Evolutionary conservation across 2,113 vertebrate species (phyloP).

Genomic region (Oncorhynchus mykiss): DNA sequence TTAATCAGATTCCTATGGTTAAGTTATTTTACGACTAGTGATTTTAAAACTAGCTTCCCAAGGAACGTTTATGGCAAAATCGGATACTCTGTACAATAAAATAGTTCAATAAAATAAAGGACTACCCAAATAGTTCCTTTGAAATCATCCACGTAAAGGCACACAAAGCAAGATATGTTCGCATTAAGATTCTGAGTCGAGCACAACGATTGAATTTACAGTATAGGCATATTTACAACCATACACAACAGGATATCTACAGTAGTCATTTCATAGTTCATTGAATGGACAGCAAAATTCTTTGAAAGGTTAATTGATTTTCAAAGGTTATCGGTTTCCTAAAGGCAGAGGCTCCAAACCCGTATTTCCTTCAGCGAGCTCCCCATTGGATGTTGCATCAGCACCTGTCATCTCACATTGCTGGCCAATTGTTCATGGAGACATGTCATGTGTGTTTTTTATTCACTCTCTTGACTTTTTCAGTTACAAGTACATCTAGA

Average conservation of each 20-base stretch:
- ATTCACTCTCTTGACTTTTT: constrained; percentile 6
- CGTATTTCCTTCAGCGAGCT: constrained; percentile 13
- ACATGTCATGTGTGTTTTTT: constrained; percentile 1
- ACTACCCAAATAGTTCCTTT: constrained; percentile 15
- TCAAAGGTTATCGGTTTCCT: too few relatives aligned
- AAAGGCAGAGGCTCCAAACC: too few relatives aligned
- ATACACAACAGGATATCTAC: too few relatives aligned
- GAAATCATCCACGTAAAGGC: constrained; percentile 16
- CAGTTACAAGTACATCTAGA: constrained; percentile 9
- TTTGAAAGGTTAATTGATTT: too few relatives aligned
- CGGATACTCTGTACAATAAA: background rate
- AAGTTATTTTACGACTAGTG: background rate
- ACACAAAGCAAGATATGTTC: too few relatives aligned
- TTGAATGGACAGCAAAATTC: too few relatives aligned
- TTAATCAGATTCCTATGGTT: background rate
- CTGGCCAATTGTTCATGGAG: background rate
- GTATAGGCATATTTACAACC: too few relatives aligned
- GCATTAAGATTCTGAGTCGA: too few relatives aligned
- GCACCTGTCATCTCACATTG: constrained; percentile 10
- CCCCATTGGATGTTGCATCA: constrained; percentile 8
- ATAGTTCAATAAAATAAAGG: background rate
- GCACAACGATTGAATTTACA: too few relatives aligned
- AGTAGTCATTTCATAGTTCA: too few relatives aligned
- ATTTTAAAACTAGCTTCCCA: background rate
- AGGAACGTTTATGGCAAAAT: too few relatives aligned